Percentiles rank a stretch among this genome's conserved stretches.
Conservation (phyloP, 2,113 vertebrate species). For the Oreamnos americanus region DNA sequence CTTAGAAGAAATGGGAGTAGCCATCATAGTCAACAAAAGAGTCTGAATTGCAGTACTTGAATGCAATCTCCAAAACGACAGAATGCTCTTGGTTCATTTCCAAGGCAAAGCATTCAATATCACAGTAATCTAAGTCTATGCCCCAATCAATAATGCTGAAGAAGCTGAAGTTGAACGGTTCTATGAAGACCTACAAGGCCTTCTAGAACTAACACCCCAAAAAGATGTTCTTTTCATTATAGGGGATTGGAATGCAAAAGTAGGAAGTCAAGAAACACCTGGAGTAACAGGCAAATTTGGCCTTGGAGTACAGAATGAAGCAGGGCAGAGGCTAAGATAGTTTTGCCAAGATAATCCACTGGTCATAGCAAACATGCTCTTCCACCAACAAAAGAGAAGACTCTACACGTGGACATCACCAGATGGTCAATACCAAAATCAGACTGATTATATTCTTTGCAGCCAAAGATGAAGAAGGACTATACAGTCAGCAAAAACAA, state of each 20-base stretch:
- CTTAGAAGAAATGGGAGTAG: not conserved
- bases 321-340: not conserved
- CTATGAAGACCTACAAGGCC: not conserved
- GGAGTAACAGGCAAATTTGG: not conserved
- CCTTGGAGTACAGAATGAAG: not conserved
- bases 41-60: not conserved
- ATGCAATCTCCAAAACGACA: not conserved
- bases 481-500: no score
- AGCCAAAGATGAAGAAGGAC: no score
- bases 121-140: not conserved
- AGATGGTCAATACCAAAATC: no score
- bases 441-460: no score
- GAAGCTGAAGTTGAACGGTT: not conserved
- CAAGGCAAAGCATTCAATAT: not conserved
- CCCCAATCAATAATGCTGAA: not conserved
- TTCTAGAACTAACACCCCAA: not conserved
- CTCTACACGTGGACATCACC: no score
- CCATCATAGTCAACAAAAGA: not conserved
- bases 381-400: not conserved
- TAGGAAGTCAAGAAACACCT: not conserved
- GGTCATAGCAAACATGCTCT: not conserved
- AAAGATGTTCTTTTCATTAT: not conserved
- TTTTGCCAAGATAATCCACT: not conserved
- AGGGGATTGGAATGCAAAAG: not conserved
- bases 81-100: not conserved